Base-by-base conservation (phyloP, 2,113 vertebrate species). In the Paramormyrops kingsleyae region DNA sequence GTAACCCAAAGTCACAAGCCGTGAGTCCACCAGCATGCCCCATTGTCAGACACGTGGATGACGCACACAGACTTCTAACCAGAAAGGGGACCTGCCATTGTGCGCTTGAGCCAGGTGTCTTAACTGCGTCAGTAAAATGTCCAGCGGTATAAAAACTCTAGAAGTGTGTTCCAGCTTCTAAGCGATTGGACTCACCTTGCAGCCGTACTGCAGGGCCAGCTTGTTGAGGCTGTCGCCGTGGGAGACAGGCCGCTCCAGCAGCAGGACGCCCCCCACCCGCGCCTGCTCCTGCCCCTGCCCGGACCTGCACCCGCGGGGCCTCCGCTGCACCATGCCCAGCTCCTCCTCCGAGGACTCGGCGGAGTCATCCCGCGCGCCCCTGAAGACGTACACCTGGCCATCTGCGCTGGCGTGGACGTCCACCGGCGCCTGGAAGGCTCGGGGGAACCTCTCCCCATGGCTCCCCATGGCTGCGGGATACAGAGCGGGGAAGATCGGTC, bases 151-250 rank as follows among this genome's bases (percentile, higher is more conserved):
- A 77, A 39, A 15, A 74, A 6, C 74, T 80, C 35, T 19, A 19
- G 15, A 42, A 39, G 31, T 17, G 15, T 70, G 27, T 31, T 70
- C 62, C 62, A 31, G 10, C 3, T 80, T 39, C 74, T 42, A 5
- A 19, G 17, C 5, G 5, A 13, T 5, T 42, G 31, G 62, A 39
- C 96, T 95, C 96, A 99, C 98, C 95, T 99, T 97, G 91, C 98
- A 99, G 88, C 97, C 98, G 3, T 99, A 99, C 89, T 98, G 98
- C 87, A 99, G 96, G 5, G 98, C 98, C 5, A 99, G 95, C 94
- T 97, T 99, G 95, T 96, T 98, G 62, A 99, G 97, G 70, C 87
- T 99, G 94, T 99, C 98, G 0, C 94, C 96, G 56, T 96, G 92
- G 0, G 93, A 92, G 87, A 99, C 70, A 90, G 97, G 94, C 3